Evolutionary conservation across 2,797 vertebrate species (phyloP).

Genomic region (Urocyon cinereoargenteus): DNA sequence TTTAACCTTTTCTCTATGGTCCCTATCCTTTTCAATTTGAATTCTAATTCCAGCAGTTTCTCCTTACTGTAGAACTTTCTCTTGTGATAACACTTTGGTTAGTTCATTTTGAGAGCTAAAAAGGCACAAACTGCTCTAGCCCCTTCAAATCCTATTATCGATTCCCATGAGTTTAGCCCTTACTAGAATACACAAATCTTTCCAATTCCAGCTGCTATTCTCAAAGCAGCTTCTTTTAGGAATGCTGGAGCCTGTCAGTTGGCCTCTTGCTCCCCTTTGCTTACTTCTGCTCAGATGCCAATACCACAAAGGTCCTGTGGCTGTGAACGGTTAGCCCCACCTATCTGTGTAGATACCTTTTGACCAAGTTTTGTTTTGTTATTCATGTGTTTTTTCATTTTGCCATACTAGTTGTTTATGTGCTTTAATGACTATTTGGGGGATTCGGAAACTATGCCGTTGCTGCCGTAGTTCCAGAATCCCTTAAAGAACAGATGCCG

Average conservation of each 20-base stretch:
- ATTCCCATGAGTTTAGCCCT: background rate
- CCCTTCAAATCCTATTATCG: background rate
- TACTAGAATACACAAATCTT: background rate
- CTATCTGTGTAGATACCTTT: background rate
- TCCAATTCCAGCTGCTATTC: background rate
- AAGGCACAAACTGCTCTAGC: background rate
- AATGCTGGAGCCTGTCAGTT: too few species aligned
- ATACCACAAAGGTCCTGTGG: background rate
- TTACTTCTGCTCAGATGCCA: background rate
- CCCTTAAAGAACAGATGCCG: slow-evolving; percentile 35
- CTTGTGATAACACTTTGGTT: background rate
- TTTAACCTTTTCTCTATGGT: background rate
- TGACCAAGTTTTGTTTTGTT: background rate
- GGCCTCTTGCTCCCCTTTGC: background rate
- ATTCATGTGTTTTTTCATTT: background rate
- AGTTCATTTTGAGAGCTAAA: background rate
- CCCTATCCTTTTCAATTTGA: background rate
- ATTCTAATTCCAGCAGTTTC: background rate
- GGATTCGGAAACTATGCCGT: background rate
- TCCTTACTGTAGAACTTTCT: background rate
- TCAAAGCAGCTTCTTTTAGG: background rate
- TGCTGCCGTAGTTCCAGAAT: background rate
- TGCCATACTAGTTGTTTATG: background rate
- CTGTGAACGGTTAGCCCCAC: background rate
- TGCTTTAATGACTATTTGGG: slow-evolving; percentile 11